Evolutionary conservation across 2,797 vertebrate species (phyloP), one percentile per base, ranked within the genome.

Genomic region (Hoplostethus atlanticus): DNA sequence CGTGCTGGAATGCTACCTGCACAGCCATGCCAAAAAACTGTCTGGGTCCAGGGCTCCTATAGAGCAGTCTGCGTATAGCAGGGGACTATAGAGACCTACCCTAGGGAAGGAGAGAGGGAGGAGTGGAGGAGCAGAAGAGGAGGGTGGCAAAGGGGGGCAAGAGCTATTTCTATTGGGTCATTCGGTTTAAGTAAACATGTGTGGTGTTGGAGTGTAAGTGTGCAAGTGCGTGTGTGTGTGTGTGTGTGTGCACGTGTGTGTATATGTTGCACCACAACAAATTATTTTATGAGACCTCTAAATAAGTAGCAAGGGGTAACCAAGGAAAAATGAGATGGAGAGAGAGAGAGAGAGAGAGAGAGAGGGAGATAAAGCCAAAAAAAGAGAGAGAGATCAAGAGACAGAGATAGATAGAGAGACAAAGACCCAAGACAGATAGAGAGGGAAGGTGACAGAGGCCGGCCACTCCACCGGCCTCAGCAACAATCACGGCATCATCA

Each of bases 1-100:
- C 90, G 89, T 93, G 95, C 93, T 96, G 96, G 94, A 96, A 96
- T 94, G 61, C 85, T 95, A 95, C 94, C 94, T 89, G 80, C 76
- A 85, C 36, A 79, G 86, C 53, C 90, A 83, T 96, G 95, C 96
- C 96, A 97, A 96, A 96, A 97, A 96, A 93, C 90, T 95, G 94
- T 96, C 95, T 94, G 85, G 83, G 88, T 87, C 78, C 81, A 71
- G 84, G 84, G 89, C 94, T 93, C 94, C 91, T 93, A 94, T 91
- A 95, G 94, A 95, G 92, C 91, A 84, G 81, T 71, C 64, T 70
- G 63, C 78, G 86, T 87, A 90, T 87, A 89, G 67, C 56, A 76
- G 86, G 88, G 82, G 81, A 79, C 74, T 86, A 86, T 87, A 84
- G 87, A 69, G 66, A 85, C 87, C 5, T 57, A 85, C 80, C 86